Evolutionary conservation across 30 jellyfish, hydroid and myxozoan species (phyloP).

Genomic region (Hydra vulgaris): DNA sequence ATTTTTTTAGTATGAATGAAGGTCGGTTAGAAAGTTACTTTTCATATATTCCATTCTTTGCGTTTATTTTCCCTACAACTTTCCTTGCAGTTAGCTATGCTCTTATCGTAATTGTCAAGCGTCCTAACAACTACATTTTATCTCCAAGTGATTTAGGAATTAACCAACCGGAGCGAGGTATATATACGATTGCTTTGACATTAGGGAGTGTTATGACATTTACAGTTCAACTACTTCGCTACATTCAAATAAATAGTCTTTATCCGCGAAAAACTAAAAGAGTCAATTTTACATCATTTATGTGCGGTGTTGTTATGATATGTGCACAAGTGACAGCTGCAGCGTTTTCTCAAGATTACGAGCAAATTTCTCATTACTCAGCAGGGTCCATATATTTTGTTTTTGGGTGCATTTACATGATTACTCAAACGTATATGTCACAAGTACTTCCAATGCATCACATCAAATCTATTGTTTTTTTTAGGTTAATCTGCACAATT

Average conservation of each 20-base stretch:
- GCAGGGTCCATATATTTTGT: constrained; percentile 6
- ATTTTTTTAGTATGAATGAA: no score
- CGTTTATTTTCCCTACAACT: background rate
- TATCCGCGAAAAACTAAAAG: constrained; percentile 12
- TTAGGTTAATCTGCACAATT: constrained; percentile 7
- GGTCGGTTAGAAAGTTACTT: background rate
- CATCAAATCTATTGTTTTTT: background rate
- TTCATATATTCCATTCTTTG: background rate
- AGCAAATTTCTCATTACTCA: constrained; percentile 4
- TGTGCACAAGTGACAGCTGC: constrained; percentile 6
- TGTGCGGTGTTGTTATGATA: constrained; percentile 18
- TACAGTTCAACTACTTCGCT: constrained; percentile 21
- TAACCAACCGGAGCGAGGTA: constrained; percentile 27
- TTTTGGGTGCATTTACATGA: constrained; percentile 16
- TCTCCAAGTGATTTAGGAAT: constrained; percentile 28
- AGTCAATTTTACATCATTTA: constrained; percentile 6
- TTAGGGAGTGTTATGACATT: constrained; percentile 11
- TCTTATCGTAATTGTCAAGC: background rate
- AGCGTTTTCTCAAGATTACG: constrained; percentile 10
- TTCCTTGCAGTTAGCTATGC: constrained; percentile 22
- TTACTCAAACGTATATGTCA: constrained; percentile 25
- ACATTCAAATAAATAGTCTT: constrained; percentile 17
- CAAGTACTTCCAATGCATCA: constrained; percentile 18
- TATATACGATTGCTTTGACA: constrained; percentile 16
- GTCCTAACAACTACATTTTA: background rate